Evolutionary conservation across 2,888 invertebrate genomes (phyloP), one percentile per base, ranked within the genome.

Genomic region (Drosophila kanekoi): DNA sequence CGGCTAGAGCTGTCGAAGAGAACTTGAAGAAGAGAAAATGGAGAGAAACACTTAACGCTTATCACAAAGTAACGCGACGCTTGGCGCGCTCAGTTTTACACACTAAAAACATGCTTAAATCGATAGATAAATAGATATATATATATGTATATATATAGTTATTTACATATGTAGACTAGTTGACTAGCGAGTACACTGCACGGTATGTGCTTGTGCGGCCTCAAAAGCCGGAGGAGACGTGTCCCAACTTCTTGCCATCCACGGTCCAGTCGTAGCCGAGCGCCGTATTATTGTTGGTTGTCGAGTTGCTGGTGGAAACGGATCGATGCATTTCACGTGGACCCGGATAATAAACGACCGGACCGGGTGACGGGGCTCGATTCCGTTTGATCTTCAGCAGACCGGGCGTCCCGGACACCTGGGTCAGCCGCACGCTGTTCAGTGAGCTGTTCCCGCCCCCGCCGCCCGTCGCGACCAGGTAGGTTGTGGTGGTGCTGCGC

Each of bases 291-390:
- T 92, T 91, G 58, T 91, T 91, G 23, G 89, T 84, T 11, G 79
- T 62, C 44, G 89, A 76, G 14, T 80, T 89, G 9, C 79, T 86
- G 28, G 89, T 93, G 54, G 90, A 89, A 0, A 66, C 71, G 23
- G 85, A 86, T 3, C 92, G 87, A 47, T 91, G 91, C 64, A 91
- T 74, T 44, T 92, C 92, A 9, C 93, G 81, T 13, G 92, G 76
- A 1, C 72, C 93, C 20, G 93, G 93, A 88, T 93, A 93, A 66
- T 93, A 93, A 8, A 93, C 93, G 37, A 93, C 91, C 1, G 93
- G 93, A 0, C 93, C 93, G 0, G 93, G 93, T 1, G 93, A 93
- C 0, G 93, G 93, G 0, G 93, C 93, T 0, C 93, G 87, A 49
- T 91, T 91, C 6, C 93, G 90, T 59, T 92, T 91, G 53, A 92